These are phyloP conservation scores for Fissipunctia ypsillon DNA, from an alignment of 2,888 invertebrate species.

Conservation along the genomic window DNA sequence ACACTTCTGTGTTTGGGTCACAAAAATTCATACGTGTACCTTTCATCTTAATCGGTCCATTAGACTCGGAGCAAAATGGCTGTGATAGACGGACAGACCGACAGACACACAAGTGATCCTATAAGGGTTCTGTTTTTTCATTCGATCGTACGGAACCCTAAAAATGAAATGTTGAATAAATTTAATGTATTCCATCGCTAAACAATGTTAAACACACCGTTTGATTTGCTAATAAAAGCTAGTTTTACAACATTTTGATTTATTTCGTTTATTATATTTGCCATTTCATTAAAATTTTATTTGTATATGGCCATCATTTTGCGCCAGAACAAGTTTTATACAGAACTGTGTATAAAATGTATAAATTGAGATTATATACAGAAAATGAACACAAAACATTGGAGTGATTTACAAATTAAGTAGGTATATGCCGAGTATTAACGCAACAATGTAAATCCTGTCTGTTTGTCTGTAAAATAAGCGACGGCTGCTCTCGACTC, in stretches of 20 bases:
- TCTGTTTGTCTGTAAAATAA: conserved; percentile 11
- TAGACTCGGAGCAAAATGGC: too few species aligned
- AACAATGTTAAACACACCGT: conserved; percentile 12
- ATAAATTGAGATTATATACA: conserved; percentile 6
- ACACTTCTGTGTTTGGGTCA: too few species aligned
- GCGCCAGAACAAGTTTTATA: conserved; percentile 44
- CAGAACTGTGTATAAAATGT: conserved; percentile 27
- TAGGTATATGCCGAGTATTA: conserved; percentile 9
- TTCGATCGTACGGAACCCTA: too few species aligned
- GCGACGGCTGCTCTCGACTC: conserved; percentile 5
- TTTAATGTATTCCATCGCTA: conserved; percentile 6
- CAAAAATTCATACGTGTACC: too few species aligned
- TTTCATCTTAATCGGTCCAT: too few species aligned
- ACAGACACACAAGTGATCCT: too few species aligned
- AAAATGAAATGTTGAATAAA: neutral
- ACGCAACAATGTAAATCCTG: conserved; percentile 6
- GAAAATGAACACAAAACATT: conserved; percentile 12
- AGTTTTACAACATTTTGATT: conserved; percentile 62
- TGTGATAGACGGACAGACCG: too few species aligned
- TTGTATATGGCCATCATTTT: conserved; percentile 44
- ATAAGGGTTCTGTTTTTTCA: too few species aligned
- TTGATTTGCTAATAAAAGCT: conserved; percentile 49
- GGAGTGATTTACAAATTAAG: conserved; percentile 12
- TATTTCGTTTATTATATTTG: conserved; percentile 55
- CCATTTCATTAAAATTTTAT: conserved; percentile 52